Evolutionary conservation across 2,113 vertebrate genomes (phyloP).

Genomic region (Colinus virginianus): DNA sequence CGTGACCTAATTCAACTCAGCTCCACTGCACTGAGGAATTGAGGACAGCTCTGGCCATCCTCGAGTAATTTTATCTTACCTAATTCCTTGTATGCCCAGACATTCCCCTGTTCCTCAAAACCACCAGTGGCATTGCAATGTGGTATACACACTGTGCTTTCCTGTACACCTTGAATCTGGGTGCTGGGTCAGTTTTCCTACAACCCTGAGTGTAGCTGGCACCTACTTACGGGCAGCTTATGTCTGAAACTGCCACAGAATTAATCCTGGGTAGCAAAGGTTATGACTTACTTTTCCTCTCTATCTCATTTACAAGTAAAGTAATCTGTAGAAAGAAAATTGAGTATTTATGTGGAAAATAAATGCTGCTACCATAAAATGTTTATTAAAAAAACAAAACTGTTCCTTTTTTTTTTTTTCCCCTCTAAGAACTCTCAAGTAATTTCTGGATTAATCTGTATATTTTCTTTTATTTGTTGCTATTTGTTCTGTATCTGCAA

Average conservation of each 20-base stretch:
- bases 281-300: not conserved
- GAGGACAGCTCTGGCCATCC: not conserved
- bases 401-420: not conserved
- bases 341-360: not conserved
- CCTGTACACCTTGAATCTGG: not conserved
- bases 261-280: not conserved
- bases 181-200: not conserved
- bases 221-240: not conserved
- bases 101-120: slow-evolving; percentile 7
- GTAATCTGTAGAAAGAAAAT: not conserved
- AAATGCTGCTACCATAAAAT: not conserved
- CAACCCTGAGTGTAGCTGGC: not conserved
- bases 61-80: not conserved
- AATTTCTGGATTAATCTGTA: not conserved
- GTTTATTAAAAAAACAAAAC: not conserved
- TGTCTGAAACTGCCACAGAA: not conserved
- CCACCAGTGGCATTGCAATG: not conserved
- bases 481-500: not conserved
- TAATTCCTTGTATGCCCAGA: not conserved
- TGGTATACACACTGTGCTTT: not conserved
- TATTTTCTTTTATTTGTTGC: not conserved
- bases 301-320: not conserved
- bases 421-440: not conserved
- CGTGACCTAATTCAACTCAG: not conserved
- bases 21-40: not conserved